Percentiles rank a stretch among this genome's conserved stretches.
These are phyloP conservation scores for Coptodon rendalli DNA, from an alignment of 2,113 vertebrate genomes.

Conservation along the genomic window DNA sequence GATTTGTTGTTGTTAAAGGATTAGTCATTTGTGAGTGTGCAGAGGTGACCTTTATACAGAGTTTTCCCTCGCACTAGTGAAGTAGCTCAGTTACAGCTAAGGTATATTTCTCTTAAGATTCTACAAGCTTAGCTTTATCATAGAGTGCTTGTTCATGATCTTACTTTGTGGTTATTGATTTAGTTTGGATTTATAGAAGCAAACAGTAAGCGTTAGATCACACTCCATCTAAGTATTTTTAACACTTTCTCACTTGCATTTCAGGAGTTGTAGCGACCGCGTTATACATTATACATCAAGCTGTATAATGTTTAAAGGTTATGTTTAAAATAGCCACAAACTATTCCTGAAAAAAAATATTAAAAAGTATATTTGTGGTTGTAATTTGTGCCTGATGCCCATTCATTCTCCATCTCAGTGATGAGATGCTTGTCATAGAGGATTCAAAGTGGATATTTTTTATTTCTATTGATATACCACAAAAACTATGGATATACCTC, in stretches of 20 bases:
- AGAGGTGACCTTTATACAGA: constrained; percentile 74
- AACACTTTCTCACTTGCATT: neutral
- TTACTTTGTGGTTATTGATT: neutral
- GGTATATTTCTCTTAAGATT: neutral
- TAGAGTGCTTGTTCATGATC: neutral
- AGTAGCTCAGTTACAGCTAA: neutral
- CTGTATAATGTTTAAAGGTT: neutral
- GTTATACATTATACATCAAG: neutral
- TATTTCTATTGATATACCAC: neutral
- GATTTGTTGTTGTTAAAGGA: constrained; percentile 60
- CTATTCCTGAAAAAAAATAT: neutral
- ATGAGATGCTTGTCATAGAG: neutral
- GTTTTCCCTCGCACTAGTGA: constrained; percentile 37
- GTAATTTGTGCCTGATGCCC: neutral
- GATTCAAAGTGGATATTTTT: neutral
- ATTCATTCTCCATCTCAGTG: neutral
- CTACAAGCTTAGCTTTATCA: neutral
- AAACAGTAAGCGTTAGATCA: neutral
- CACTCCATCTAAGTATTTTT: neutral
- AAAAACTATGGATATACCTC: neutral
- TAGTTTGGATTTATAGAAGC: neutral
- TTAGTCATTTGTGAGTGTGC: constrained; percentile 42
- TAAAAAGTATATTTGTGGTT: neutral
- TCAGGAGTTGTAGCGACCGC: neutral
- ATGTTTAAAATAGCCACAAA: neutral